phyloP scores from a whole-genome alignment of 2,888 invertebrate genomes.

The Agonopterix heracliana region DNA sequence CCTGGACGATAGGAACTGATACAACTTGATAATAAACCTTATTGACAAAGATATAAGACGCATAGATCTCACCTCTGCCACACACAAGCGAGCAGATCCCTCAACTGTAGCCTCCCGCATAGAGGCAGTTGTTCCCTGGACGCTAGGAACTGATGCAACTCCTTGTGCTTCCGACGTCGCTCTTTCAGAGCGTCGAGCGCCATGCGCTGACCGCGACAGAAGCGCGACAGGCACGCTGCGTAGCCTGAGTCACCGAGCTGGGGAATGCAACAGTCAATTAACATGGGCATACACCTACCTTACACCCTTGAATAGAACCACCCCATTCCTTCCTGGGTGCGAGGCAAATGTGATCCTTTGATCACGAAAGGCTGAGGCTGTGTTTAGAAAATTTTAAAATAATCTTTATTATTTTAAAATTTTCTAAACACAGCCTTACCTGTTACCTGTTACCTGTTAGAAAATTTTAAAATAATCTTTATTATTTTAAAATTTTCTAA shows the following conservation, averaged over 20 bases:
- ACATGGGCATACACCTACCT: background rate
- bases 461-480: no score
- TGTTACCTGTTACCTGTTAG: no score
- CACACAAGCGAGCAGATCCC: constrained; percentile 81
- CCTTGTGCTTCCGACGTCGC: constrained; percentile 84
- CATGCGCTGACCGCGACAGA: constrained; percentile 92
- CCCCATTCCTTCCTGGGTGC: no score
- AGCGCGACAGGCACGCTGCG: constrained; percentile 83
- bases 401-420: no score
- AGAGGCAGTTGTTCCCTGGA: constrained; percentile 87
- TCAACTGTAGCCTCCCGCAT: constrained; percentile 88
- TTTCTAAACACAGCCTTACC: no score
- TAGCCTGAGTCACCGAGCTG: constrained; percentile 85
- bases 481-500: no score
- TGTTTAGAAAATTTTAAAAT: no score
- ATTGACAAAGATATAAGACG: no score
- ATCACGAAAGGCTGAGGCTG: background rate
- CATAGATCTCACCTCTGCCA: constrained; percentile 71
- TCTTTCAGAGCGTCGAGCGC: constrained; percentile 88
- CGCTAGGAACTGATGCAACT: constrained; percentile 84
- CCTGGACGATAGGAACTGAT: no score
- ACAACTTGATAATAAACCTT: no score
- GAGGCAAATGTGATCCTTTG: background rate
- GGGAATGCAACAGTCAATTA: background rate
- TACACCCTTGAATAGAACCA: no score